Percentiles rank a stretch among this genome's conserved stretches.
Evolutionary conservation across 2,113 vertebrate species (phyloP).

Genomic region (Nematolebias whitei): DNA sequence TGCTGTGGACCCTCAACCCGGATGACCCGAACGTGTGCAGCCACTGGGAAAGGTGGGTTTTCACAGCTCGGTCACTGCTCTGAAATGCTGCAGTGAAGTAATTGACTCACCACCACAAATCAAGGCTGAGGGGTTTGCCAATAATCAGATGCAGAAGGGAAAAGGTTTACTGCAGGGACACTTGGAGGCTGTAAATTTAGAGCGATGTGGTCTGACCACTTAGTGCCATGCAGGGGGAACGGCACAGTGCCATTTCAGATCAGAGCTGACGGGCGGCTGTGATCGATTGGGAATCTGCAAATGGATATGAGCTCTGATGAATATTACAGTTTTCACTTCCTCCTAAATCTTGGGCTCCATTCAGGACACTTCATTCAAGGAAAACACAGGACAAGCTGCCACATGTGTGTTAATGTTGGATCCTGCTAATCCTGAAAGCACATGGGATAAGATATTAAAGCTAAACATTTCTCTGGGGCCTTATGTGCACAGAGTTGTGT

Average conservation of each 20-base stretch:
- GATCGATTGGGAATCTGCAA: constrained; percentile 43
- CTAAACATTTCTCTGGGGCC: too few relatives aligned
- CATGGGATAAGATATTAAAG: too few relatives aligned
- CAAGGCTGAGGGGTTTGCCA: constrained; percentile 35
- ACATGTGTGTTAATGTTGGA: neutral
- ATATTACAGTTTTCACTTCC: constrained; percentile 5
- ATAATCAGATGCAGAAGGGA: constrained; percentile 46
- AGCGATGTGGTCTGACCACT: constrained; percentile 38
- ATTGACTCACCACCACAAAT: constrained; percentile 58
- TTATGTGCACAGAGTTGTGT: too few relatives aligned
- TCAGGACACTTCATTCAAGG: constrained; percentile 13
- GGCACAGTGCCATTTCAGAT: constrained; percentile 33
- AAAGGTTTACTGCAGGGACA: constrained; percentile 42
- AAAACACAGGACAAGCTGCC: neutral
- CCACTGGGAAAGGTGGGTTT: constrained; percentile 92
- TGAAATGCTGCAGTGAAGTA: constrained; percentile 34
- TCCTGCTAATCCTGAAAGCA: too few relatives aligned
- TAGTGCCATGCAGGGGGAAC: constrained; percentile 26
- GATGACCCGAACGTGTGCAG: constrained; percentile 97
- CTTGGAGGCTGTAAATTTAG: constrained; percentile 50
- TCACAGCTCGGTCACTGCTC: neutral
- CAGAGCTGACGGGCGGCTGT: constrained; percentile 42
- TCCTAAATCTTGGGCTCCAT: constrained; percentile 18
- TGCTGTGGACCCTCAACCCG: constrained; percentile 83
- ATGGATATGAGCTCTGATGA: constrained; percentile 30